These are phyloP conservation scores for Leucopternis melanops DNA, from an alignment of 2,113 vertebrate genomes.

Conservation along the genomic window DNA sequence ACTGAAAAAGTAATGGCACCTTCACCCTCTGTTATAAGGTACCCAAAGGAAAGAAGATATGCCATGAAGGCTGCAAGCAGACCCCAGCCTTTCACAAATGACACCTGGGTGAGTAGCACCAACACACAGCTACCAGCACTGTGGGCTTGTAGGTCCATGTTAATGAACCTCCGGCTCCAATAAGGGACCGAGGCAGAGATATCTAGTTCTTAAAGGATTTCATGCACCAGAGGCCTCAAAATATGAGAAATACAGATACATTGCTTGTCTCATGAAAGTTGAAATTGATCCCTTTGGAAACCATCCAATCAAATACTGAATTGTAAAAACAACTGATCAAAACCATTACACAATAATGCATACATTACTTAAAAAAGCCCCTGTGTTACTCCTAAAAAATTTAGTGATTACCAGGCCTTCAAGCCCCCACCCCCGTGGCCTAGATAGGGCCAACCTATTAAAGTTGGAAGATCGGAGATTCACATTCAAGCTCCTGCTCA, in stretches of 20 bases:
- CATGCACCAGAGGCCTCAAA: not conserved
- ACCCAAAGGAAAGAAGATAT: not conserved
- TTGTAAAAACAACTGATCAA: not conserved
- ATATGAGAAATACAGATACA: not conserved
- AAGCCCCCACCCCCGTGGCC: rapidly evolving
- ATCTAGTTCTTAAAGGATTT: not conserved
- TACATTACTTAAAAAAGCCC: not conserved
- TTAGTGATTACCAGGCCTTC: not conserved
- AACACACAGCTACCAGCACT: not conserved
- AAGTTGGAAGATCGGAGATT: not conserved
- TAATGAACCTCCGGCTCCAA: not conserved
- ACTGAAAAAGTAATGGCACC: not conserved
- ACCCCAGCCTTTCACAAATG: not conserved
- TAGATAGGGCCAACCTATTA: not conserved
- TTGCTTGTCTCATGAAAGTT: not conserved
- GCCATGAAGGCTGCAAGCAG: not conserved
- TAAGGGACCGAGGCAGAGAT: not conserved
- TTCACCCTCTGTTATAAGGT: not conserved
- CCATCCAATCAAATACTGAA: not conserved
- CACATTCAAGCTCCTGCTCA: not conserved
- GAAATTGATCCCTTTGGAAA: not conserved
- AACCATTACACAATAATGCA: not conserved
- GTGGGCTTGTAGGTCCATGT: rapidly evolving
- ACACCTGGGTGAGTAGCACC: not conserved
- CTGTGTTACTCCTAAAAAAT: not conserved